phyloP scores from a whole-genome alignment of 2,888 invertebrate species.

The Athalia circularis region DNA sequence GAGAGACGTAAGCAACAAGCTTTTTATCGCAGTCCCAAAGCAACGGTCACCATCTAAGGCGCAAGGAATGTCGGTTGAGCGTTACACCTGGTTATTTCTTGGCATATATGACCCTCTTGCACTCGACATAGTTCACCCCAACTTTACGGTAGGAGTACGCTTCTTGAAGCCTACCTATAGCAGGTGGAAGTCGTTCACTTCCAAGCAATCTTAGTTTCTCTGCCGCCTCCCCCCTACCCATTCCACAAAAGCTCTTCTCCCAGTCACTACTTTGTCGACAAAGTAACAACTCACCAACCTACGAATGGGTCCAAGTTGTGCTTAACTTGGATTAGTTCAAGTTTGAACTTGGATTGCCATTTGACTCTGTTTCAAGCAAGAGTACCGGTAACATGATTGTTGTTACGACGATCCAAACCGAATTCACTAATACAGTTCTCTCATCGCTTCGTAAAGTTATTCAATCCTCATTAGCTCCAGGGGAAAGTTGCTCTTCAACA shows the following conservation, averaged over 20 bases:
- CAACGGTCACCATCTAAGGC: neutral
- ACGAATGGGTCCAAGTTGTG: constrained; percentile 24
- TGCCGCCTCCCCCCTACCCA: too few relatives aligned
- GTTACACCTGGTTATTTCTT: neutral
- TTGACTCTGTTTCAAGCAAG: constrained; percentile 5
- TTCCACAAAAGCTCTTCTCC: neutral
- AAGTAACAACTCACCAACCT: constrained; percentile 11
- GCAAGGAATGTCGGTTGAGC: neutral
- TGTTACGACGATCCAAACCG: neutral
- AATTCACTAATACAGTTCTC: neutral
- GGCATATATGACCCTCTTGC: neutral
- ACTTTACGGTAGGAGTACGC: neutral
- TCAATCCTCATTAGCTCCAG: too few relatives aligned
- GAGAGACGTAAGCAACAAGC: neutral
- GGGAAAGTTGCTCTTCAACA: too few relatives aligned
- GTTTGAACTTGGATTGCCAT: constrained; percentile 20
- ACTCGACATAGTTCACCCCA: neutral
- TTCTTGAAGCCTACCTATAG: neutral
- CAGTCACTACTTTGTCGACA: neutral
- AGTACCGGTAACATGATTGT: neutral
- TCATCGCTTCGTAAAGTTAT: neutral
- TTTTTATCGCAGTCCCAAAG: neutral
- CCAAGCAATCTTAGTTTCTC: constrained; percentile 27
- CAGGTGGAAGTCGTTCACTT: constrained; percentile 25
- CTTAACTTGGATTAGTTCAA: constrained; percentile 31